These are phyloP conservation scores for Rotaria socialis DNA, from an alignment of 2,888 invertebrate species.

Conservation along the genomic window DNA sequence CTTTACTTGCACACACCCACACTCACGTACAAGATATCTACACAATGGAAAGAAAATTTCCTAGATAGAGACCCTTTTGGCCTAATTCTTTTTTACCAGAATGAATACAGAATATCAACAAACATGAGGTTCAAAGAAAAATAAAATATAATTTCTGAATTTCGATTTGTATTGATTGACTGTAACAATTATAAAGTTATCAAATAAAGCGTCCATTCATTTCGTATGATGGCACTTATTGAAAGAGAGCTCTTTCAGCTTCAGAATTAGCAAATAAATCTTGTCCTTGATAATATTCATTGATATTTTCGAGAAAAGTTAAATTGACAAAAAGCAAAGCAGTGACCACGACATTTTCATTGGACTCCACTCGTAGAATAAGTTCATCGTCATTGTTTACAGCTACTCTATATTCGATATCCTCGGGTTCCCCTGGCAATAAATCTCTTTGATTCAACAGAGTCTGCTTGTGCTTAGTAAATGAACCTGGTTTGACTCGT, in stretches of 20 bases:
- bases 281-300: constrained; percentile 19
- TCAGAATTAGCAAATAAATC: not conserved
- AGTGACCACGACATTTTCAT: not conserved
- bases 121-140: too few species aligned
- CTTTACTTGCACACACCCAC: too few species aligned
- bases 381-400: not conserved
- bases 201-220: too few species aligned
- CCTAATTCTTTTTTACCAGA: too few species aligned
- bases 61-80: too few species aligned
- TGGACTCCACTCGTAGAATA: not conserved
- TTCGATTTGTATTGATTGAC: too few species aligned
- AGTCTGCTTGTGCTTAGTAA: not conserved
- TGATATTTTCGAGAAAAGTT: not conserved
- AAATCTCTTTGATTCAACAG: not conserved
- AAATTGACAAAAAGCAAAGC: not conserved
- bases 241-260: constrained; percentile 23
- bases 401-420: not conserved
- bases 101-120: too few species aligned
- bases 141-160: too few species aligned
- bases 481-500: not conserved
- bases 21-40: too few species aligned
- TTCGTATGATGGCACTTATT: not conserved
- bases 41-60: too few species aligned
- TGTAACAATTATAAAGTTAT: too few species aligned
- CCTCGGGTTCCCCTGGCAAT: not conserved